Evolutionary conservation across 92 coral and sea anemone species (phyloP), one percentile per base, ranked within the genome.

Genomic region (Paragorgia papillata): DNA sequence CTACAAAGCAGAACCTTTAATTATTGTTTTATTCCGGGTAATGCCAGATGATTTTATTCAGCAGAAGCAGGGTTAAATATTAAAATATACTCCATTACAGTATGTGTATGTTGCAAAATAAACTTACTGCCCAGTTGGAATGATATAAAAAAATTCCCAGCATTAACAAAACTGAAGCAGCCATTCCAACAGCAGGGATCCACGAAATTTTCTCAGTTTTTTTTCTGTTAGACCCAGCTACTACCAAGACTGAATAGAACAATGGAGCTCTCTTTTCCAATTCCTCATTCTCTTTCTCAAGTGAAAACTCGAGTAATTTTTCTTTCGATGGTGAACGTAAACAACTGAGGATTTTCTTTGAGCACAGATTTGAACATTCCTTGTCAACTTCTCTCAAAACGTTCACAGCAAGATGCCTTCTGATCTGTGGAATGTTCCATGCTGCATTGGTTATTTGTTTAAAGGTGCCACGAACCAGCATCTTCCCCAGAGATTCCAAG

Each of bases 181-280:
- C 91, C 96, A 90, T 90, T 46, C 83, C 96, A 76, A 90, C 79
- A 20, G 91, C 91, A n/a, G 82, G 87, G 27, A 69, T 69, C 76
- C 61, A 69, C 2, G 76, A 69, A 39, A 46, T 66, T 50, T 68
- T 73, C 32, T 80, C 80, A 21, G 60, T 75, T 49, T 86, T 87
- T 50, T 37, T 81, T 0, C 70, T 27, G 81, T 79, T 87, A 26
- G 81, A 66, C 7, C 68, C 43, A 0, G 84, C 80, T 19, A 84
- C 79, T 14, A 80, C 69, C 33, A 89, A 62, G 9, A 83, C 57
- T 29, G 84, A 60, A 67, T 86, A 76, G 27, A 86, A 71, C 20
- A 89, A 63, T n/a, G 90, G 90, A 18, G 90, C 90, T 53, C 84
- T 79, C 22, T 68, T 56, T 65, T 75, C 24, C 9, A 89, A 10